phyloP scores from a whole-genome alignment of 2,113 vertebrate species.

The Pollachius pollachius region DNA sequence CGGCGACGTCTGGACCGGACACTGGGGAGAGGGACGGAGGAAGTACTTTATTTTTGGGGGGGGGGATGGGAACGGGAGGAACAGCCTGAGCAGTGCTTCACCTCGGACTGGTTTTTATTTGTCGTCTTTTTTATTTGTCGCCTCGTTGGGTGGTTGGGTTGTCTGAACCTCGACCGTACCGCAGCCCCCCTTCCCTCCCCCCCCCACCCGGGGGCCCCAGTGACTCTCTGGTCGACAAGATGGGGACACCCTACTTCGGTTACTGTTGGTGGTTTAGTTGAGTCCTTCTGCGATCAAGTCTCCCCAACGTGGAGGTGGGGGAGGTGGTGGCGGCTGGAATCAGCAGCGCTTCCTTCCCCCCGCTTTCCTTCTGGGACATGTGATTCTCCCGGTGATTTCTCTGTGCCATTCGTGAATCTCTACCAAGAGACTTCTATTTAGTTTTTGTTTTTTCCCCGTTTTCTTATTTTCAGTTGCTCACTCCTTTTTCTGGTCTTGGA shows the following conservation, averaged over 20 bases:
- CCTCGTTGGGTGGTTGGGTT: neutral
- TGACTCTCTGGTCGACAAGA: neutral
- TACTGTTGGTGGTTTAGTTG: slow-evolving; percentile 9
- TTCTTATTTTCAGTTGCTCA: neutral
- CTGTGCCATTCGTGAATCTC: slow-evolving; percentile 47
- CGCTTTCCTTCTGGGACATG: slow-evolving; percentile 2
- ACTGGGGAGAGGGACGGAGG: neutral
- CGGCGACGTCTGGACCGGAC: neutral
- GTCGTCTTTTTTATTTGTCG: neutral
- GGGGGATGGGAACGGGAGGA: slow-evolving; percentile 19
- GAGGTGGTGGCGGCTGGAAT: neutral
- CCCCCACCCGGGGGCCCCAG: neutral
- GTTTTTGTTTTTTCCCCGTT: slow-evolving; percentile 2
- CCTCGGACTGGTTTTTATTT: slow-evolving; percentile 13
- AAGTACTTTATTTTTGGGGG: neutral
- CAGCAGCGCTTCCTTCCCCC: neutral
- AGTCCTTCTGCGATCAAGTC: slow-evolving; percentile 13
- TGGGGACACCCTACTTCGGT: slow-evolving; percentile 2
- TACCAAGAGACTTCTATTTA: neutral
- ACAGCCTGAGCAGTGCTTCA: slow-evolving; percentile 21
- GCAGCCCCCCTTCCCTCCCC: no score
- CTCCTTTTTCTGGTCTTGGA: neutral
- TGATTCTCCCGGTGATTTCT: slow-evolving; percentile 29
- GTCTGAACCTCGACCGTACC: slow-evolving; percentile 2
- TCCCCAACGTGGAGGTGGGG: slow-evolving; percentile 3